Conservation (phyloP, 2,113 vertebrate genomes). For the Bubalus kerabau region DNA sequence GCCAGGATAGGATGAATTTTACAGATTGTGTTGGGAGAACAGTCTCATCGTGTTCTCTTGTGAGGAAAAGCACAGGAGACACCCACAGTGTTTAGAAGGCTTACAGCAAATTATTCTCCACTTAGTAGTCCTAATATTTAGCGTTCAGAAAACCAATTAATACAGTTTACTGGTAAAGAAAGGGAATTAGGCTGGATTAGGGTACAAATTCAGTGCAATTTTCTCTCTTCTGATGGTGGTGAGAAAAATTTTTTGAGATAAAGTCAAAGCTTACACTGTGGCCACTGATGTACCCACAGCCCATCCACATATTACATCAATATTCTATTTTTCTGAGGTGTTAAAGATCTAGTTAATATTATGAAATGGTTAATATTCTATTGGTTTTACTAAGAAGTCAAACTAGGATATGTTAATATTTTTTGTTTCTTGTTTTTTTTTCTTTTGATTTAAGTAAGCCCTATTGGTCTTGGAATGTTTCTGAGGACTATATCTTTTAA, state of each 20-base stretch:
- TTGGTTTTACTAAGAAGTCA: neutral
- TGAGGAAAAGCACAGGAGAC: neutral
- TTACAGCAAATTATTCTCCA: slow-evolving; percentile 14
- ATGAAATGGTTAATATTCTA: neutral
- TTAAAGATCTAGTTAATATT: neutral
- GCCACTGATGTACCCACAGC: neutral
- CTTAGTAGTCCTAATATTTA: slow-evolving; percentile 39
- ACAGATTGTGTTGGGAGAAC: neutral
- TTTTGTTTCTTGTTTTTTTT: neutral
- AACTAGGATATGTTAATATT: neutral
- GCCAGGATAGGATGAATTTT: neutral
- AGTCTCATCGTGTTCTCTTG: neutral
- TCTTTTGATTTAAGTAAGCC: neutral
- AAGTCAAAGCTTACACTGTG: neutral
- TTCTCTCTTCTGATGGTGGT: neutral
- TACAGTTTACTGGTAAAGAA: slow-evolving; percentile 34
- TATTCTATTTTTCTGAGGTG: neutral
- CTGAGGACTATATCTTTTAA: neutral
- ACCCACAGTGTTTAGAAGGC: neutral
- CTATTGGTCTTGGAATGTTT: neutral
- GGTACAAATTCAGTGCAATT: slow-evolving; percentile 28
- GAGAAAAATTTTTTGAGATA: neutral
- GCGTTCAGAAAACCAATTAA: slow-evolving; percentile 42
- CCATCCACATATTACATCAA: neutral
- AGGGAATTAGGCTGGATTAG: slow-evolving; percentile 42